Conservation (phyloP, 1,140 invertebrate species). For the Gyrodactylus salaris region DNA sequence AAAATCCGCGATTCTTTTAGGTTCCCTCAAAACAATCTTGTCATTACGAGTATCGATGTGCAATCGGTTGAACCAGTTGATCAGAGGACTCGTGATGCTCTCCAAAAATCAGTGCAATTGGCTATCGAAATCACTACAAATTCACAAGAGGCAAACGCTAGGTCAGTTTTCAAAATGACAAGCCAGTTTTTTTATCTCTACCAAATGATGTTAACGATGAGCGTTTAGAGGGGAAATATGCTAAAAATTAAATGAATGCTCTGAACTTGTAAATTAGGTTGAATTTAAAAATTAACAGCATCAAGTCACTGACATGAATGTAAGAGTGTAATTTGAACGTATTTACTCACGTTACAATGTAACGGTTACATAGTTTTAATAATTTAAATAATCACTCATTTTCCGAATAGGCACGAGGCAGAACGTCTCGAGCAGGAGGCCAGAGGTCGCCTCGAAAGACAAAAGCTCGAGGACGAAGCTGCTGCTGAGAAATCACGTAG, state of each 20-base stretch:
- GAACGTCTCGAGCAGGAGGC: slow-evolving; percentile 25
- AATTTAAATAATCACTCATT: background rate
- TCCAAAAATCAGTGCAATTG: slow-evolving; percentile 25
- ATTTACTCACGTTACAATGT: background rate
- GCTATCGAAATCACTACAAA: slow-evolving; percentile 26
- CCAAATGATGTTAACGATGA: too few relatives aligned
- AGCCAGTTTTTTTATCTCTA: too few relatives aligned
- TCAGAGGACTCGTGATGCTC: slow-evolving; percentile 23
- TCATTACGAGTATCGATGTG: slow-evolving; percentile 25
- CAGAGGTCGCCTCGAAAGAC: slow-evolving; percentile 22
- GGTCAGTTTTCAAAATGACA: too few relatives aligned
- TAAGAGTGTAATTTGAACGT: too few relatives aligned
- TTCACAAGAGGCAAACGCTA: slow-evolving; percentile 24
- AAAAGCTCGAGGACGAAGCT: slow-evolving; percentile 23
- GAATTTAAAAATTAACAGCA: too few relatives aligned
- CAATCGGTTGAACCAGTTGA: slow-evolving; percentile 26
- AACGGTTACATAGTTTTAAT: slow-evolving; percentile 6
- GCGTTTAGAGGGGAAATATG: too few relatives aligned
- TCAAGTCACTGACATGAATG: too few relatives aligned
- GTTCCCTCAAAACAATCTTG: slow-evolving; percentile 23
- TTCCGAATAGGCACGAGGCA: slow-evolving; percentile 22
- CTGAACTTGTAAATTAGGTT: too few relatives aligned
- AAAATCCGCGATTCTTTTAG: slow-evolving; percentile 18
- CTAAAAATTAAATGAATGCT: too few relatives aligned
- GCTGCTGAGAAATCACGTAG: slow-evolving; percentile 22